Percentiles rank a stretch among this genome's conserved stretches.
These are phyloP conservation scores for Zaprionus gabonicus DNA, from an alignment of 1,140 invertebrate species.

Conservation along the genomic window DNA sequence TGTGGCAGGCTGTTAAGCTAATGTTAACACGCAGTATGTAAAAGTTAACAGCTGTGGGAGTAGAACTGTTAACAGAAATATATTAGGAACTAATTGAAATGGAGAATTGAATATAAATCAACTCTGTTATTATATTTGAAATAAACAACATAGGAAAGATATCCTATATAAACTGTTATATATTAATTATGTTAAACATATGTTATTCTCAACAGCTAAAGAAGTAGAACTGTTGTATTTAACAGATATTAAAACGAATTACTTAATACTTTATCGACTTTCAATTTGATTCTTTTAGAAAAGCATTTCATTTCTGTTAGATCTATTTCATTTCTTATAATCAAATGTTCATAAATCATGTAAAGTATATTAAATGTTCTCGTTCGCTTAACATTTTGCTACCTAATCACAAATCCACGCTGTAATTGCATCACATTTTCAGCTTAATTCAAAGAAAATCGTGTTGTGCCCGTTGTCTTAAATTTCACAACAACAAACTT, in stretches of 20 bases:
- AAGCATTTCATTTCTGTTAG: no score
- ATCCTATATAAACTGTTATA: rapidly evolving
- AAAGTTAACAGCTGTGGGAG: neutral
- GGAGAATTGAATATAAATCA: no score
- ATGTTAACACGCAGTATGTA: neutral
- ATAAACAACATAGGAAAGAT: no score
- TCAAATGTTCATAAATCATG: neutral
- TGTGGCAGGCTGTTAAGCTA: neutral
- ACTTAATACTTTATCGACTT: neutral
- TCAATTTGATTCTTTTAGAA: no score
- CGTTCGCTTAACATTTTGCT: neutral
- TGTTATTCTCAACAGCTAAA: no score
- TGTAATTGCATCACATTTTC: slow-evolving; percentile 10
- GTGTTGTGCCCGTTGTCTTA: slow-evolving; percentile 3
- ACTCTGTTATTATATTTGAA: no score
- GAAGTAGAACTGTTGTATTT: no score
- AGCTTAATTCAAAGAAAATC: slow-evolving; percentile 17
- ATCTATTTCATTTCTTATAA: neutral
- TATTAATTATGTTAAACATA: no score
- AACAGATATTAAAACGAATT: no score
- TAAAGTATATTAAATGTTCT: neutral
- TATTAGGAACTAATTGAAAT: no score
- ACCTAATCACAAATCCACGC: neutral
- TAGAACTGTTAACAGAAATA: neutral
- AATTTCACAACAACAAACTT: slow-evolving; percentile 11